Percentiles rank a stretch among this genome's conserved stretches.
Evolutionary conservation across 1,140 invertebrate species (phyloP).

Genomic region (Rhagoletis pomonella): DNA sequence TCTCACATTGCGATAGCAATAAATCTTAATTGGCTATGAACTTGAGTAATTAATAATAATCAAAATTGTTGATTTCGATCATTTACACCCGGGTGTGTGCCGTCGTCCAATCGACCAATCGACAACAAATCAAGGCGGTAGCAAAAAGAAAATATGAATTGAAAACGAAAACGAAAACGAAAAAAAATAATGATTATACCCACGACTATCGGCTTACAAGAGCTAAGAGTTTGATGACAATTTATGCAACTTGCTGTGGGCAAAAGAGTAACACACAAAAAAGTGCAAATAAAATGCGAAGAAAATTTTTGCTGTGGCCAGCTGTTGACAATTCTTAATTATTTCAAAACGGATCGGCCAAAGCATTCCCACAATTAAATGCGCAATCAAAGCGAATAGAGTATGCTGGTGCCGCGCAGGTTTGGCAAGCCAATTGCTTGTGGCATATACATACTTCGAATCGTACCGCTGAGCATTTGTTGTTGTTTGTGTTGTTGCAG

Average conservation of each 20-base stretch:
- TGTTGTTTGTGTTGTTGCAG: neutral
- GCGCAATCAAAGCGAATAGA: neutral
- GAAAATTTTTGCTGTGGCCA: slow-evolving; percentile 10
- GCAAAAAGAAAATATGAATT: slow-evolving; percentile 13
- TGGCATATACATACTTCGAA: neutral
- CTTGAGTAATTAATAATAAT: slow-evolving; percentile 47
- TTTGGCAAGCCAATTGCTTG: neutral
- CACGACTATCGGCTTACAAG: slow-evolving; percentile 23
- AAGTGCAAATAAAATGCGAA: neutral
- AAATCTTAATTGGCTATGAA: slow-evolving; percentile 50
- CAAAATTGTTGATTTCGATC: slow-evolving; percentile 48
- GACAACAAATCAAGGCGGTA: slow-evolving; percentile 23
- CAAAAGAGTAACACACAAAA: neutral
- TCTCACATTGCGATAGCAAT: slow-evolving; percentile 32
- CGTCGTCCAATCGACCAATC: neutral
- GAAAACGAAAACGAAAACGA: neutral
- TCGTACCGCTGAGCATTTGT: too few species aligned
- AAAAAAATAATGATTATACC: slow-evolving; percentile 1
- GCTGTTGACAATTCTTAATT: slow-evolving; percentile 30
- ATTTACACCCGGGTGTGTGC: slow-evolving; percentile 40
- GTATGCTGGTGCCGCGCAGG: slow-evolving; percentile 2
- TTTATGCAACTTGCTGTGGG: slow-evolving; percentile 30
- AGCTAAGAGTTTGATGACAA: slow-evolving; percentile 39
- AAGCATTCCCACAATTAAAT: slow-evolving; percentile 49
- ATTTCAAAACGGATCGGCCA: slow-evolving; percentile 8